A percentile compares a stretch with the other conserved stretches of the same genome.
Evolutionary conservation across 1,140 invertebrate species (phyloP).

Genomic region (Muscidifurax raptorellus): DNA sequence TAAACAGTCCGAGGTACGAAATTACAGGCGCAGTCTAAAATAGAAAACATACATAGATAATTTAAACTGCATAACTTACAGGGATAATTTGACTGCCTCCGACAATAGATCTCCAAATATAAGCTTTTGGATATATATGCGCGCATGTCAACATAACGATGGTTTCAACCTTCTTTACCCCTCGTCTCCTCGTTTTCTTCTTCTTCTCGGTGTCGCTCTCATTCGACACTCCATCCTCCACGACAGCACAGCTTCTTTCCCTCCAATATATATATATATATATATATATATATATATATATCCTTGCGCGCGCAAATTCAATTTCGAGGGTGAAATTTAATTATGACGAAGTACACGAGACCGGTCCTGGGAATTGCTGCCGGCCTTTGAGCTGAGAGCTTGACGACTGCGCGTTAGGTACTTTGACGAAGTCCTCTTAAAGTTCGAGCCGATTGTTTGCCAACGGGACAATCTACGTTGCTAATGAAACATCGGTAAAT

Average conservation of each 20-base stretch:
- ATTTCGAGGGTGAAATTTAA: slow-evolving; percentile 37
- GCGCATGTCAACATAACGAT: background rate
- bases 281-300: background rate
- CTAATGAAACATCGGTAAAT: slow-evolving; percentile 28
- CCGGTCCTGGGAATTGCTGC: slow-evolving; percentile 14
- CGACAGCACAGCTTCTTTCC: too few species aligned
- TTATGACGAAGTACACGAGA: slow-evolving; percentile 17
- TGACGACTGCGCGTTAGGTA: background rate
- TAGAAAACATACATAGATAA: too few species aligned
- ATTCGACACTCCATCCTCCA: background rate
- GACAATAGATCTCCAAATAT: background rate
- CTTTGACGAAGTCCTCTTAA: slow-evolving; percentile 34
- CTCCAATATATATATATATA: background rate
- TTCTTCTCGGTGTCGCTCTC: background rate
- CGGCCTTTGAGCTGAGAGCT: slow-evolving; percentile 17
- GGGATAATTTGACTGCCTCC: too few species aligned
- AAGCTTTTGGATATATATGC: background rate
- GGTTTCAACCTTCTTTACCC: background rate
- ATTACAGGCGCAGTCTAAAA: too few species aligned
- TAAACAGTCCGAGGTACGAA: too few species aligned
- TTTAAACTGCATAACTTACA: too few species aligned
- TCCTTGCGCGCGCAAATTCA: slow-evolving; percentile 22
- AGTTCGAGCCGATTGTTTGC: slow-evolving; percentile 25
- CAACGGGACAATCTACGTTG: slow-evolving; percentile 19
- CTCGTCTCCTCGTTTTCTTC: background rate